Percentiles rank a stretch among this genome's conserved stretches.
Evolutionary conservation across 2,888 invertebrate genomes (phyloP).

Genomic region (Cheilosia grossa): DNA sequence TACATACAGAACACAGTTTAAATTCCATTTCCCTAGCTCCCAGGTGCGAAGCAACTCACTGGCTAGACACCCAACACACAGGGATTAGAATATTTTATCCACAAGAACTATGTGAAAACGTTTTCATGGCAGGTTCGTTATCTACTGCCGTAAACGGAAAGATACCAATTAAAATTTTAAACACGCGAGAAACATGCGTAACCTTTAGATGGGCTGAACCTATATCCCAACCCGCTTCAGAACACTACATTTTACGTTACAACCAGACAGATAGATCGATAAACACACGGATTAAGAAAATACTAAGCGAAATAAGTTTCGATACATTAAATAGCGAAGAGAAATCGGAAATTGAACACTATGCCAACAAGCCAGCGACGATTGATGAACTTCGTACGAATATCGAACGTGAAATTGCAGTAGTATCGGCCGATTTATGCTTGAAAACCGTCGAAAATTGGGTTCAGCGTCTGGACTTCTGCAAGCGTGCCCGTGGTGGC

Average conservation of each 20-base stretch:
- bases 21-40: background rate
- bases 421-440: too few relatives aligned
- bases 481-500: too few relatives aligned
- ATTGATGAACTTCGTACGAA: too few relatives aligned
- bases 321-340: background rate
- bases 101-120: constrained; percentile 1
- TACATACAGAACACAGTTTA: background rate
- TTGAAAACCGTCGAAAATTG: too few relatives aligned
- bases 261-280: background rate
- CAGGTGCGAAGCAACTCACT: constrained; percentile 4
- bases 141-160: background rate
- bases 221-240: background rate
- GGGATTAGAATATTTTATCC: background rate
- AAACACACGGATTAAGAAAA: background rate
- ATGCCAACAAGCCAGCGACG: background rate
- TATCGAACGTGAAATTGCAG: too few relatives aligned
- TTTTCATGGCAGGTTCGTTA: constrained; percentile 6
- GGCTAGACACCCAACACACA: background rate
- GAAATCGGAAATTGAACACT: background rate
- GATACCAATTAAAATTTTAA: background rate
- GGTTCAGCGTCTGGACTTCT: too few relatives aligned
- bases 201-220: background rate
- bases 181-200: background rate
- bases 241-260: background rate
- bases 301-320: too few relatives aligned